Evolutionary conservation across 1,140 invertebrate genomes (phyloP), one percentile per base, ranked within the genome.

Genomic region (Lepidotrigona ventralis): DNA sequence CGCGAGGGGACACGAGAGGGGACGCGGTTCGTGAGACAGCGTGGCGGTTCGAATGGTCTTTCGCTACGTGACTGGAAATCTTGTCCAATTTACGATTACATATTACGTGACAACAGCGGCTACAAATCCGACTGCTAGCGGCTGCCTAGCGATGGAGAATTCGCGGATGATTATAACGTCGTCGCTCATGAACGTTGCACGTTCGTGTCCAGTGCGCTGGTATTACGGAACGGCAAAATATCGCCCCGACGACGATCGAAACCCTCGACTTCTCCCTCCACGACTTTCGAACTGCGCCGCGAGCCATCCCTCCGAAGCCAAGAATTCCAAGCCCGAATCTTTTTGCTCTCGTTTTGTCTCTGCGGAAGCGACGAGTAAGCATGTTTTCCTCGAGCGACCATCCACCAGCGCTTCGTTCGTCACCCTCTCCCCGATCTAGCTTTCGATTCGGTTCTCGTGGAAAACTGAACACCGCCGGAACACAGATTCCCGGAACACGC

Each of bases 31-130:
- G 85, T 70, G 86, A 85, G 85, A 85, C 80, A 87, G 79, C 86
- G 90, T 90, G 87, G 87, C 86, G 86, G 72, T 39, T 83, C 88
- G 87, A 88, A 86, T 88, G 87, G 85, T 85, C 88, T 84, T 85
- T 84, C 79, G 79, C 76, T 91, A 92, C 91, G 91, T 92, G 91
- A 92, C 90, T 92, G 73, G 91, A 92, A 92, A 92, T 90, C 89
- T 86, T 84, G 90, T 79, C 71, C 84, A 86, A 90, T 91, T 92
- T 90, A 91, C 90, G 91, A 90, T 92, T 92, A 92, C 90, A 86
- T 86, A 89, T 92, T 91, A 92, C 88, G 91, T 90, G 91, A 92
- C 88, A 82, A 79, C 84, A 83, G 78, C 78, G 83, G n/a, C 72
- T 81, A 77, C 71, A 71, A 72, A 75, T 75, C 58, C 26, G 19